Percentiles rank a stretch among this genome's conserved stretches.
These are phyloP conservation scores for Allophyes oxyacanthae DNA, from an alignment of 2,888 invertebrate genomes.

Conservation along the genomic window DNA sequence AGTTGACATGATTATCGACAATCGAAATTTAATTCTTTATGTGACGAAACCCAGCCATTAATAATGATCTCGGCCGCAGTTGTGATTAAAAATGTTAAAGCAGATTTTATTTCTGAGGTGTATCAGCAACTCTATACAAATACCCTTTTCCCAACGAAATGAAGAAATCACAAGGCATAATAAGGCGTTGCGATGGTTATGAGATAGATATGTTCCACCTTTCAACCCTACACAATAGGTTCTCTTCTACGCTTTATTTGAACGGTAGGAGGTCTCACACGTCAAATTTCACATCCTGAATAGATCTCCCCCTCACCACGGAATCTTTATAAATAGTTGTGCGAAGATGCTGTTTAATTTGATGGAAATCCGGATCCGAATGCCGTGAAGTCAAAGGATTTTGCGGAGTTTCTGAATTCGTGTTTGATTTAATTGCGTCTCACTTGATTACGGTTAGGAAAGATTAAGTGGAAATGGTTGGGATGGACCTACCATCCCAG, in stretches of 20 bases:
- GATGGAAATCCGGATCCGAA: conserved; percentile 80
- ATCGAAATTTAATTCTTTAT: too few species aligned
- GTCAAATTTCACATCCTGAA: conserved; percentile 89
- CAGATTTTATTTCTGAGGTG: conserved; percentile 1
- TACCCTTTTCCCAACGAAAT: conserved; percentile 60
- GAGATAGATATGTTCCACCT: conserved; percentile 77
- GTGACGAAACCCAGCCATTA: too few species aligned
- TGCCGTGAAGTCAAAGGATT: conserved; percentile 81
- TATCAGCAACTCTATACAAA: conserved; percentile 59
- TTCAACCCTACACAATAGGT: conserved; percentile 72
- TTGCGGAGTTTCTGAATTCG: conserved; percentile 67
- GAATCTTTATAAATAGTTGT: conserved; percentile 89
- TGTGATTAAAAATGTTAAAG: too few species aligned
- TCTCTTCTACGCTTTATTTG: conserved; percentile 70
- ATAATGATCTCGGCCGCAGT: too few species aligned
- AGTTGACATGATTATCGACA: too few species aligned
- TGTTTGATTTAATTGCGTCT: conserved; percentile 77
- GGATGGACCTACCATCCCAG: conserved; percentile 1
- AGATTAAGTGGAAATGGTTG: conserved; percentile 42
- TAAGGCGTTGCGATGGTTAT: conserved; percentile 75
- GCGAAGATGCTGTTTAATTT: conserved; percentile 85
- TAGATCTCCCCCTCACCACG: conserved; percentile 72
- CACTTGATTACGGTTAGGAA: conserved; percentile 59
- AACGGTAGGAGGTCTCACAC: conserved; percentile 79
- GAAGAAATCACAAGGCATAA: conserved; percentile 80